phyloP scores from a whole-genome alignment of 2,797 vertebrate genomes.

The Ctenopoma kingsleyae region DNA sequence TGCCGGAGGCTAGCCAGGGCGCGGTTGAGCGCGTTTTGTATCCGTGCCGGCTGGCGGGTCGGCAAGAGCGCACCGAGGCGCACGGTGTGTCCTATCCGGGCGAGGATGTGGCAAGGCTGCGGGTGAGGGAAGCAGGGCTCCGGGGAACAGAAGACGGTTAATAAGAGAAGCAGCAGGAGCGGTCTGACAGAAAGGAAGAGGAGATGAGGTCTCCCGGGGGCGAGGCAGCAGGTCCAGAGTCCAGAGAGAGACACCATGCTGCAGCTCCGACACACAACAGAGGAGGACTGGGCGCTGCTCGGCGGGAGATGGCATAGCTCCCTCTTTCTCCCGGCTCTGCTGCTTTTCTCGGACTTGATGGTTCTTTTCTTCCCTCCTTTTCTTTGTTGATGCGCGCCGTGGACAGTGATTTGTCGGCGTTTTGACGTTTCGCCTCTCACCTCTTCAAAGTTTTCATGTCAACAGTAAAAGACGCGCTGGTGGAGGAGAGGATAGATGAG shows the following conservation, averaged over 20 bases:
- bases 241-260: constrained; percentile 82
- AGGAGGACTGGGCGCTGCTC: constrained; percentile 80
- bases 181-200: constrained; percentile 51
- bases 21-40: constrained; percentile 89
- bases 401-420: constrained; percentile 49
- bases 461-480: constrained; percentile 62
- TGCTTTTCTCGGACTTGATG: constrained; percentile 75
- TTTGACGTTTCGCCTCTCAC: constrained; percentile 49
- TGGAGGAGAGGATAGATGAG: constrained; percentile 56
- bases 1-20: constrained; percentile 84
- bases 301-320: constrained; percentile 82
- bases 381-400: constrained; percentile 36
- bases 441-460: constrained; percentile 72
- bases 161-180: constrained; percentile 70
- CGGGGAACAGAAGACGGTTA: constrained; percentile 70
- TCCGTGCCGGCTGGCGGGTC: constrained; percentile 85
- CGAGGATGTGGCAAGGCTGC: constrained; percentile 89
- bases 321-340: constrained; percentile 74
- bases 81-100: constrained; percentile 87
- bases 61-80: constrained; percentile 92
- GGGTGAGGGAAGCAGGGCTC: constrained; percentile 85
- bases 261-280: constrained; percentile 78
- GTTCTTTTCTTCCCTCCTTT: constrained; percentile 33
- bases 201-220: constrained; percentile 75
- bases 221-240: constrained; percentile 79